Conservation (phyloP, 2,797 vertebrate genomes). For the Ibycter americanus region DNA sequence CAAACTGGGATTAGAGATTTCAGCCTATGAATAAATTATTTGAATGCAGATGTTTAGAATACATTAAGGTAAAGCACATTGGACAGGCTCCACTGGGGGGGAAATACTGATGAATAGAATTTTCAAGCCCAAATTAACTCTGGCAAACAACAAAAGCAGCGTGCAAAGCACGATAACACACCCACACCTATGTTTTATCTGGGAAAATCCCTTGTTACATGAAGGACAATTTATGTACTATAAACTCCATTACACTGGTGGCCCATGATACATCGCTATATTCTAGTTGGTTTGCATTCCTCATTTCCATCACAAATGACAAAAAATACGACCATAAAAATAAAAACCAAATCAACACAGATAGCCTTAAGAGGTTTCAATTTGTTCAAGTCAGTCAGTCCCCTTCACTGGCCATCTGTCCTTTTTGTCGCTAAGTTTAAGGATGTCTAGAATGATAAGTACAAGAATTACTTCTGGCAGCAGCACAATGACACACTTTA, state of each 20-base stretch:
- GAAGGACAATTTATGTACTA: neutral
- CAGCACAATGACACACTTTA: neutral
- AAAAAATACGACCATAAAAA: neutral
- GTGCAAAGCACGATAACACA: slow-evolving; percentile 66
- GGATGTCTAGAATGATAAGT: slow-evolving; percentile 2
- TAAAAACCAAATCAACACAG: neutral
- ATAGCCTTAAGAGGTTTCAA: neutral
- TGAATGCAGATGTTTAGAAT: slow-evolving; percentile 78
- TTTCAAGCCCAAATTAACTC: slow-evolving; percentile 74
- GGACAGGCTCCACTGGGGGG: slow-evolving; percentile 57
- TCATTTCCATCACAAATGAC: neutral
- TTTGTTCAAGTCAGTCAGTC: slow-evolving; percentile 20
- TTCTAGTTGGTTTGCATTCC: neutral
- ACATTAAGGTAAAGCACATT: slow-evolving; percentile 71
- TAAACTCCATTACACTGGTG: neutral
- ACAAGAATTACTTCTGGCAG: slow-evolving; percentile 29
- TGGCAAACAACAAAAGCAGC: slow-evolving; percentile 74
- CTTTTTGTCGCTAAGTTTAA: neutral
- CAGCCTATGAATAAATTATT: slow-evolving; percentile 79
- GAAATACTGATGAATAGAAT: slow-evolving; percentile 75
- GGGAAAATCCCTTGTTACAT: slow-evolving; percentile 1
- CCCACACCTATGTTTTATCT: slow-evolving; percentile 8
- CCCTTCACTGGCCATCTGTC: slow-evolving; percentile 35
- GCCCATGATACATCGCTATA: neutral
- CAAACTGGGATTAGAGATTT: slow-evolving; percentile 70